These are phyloP conservation scores for Pseudomyrmex cubaensis DNA, from an alignment of 1,140 invertebrate genomes.

Conservation along the genomic window DNA sequence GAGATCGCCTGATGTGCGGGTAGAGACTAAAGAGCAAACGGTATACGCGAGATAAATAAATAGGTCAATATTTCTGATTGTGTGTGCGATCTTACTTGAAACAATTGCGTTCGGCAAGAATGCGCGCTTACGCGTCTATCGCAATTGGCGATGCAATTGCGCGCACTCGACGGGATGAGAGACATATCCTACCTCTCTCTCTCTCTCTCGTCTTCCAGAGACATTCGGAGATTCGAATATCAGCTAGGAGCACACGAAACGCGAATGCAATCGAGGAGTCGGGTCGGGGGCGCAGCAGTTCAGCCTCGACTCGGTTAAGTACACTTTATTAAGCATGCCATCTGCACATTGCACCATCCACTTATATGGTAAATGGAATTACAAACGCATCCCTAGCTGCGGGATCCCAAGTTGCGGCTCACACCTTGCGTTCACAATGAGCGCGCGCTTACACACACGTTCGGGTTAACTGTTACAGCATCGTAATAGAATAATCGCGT, in stretches of 20 bases:
- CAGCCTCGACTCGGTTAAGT: conserved; percentile 69
- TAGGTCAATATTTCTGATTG: neutral
- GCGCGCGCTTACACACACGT: conserved; percentile 25
- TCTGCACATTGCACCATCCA: conserved; percentile 74
- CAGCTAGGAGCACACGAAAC: conserved; percentile 32
- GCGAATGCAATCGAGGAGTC: conserved; percentile 67
- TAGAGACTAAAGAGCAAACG: too few species aligned
- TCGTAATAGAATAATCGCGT: conserved; percentile 43
- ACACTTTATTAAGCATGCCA: conserved; percentile 80
- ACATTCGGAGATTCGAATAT: conserved; percentile 22
- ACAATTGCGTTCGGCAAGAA: neutral
- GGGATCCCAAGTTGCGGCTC: conserved; percentile 75
- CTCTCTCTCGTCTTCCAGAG: conserved; percentile 37
- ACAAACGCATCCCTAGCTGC: conserved; percentile 78
- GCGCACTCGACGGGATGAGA: conserved; percentile 33
- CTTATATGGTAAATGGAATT: conserved; percentile 82
- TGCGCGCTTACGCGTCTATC: neutral
- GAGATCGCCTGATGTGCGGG: too few species aligned
- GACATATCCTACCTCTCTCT: neutral
- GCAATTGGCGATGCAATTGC: conserved; percentile 69
- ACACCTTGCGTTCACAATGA: conserved; percentile 74
- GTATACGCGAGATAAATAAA: neutral
- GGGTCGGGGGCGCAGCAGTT: conserved; percentile 53
- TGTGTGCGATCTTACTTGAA: neutral
- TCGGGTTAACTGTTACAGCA: conserved; percentile 28